These are phyloP conservation scores for Galaxias olidus DNA, from an alignment of 2,797 vertebrate species.

Conservation along the genomic window DNA sequence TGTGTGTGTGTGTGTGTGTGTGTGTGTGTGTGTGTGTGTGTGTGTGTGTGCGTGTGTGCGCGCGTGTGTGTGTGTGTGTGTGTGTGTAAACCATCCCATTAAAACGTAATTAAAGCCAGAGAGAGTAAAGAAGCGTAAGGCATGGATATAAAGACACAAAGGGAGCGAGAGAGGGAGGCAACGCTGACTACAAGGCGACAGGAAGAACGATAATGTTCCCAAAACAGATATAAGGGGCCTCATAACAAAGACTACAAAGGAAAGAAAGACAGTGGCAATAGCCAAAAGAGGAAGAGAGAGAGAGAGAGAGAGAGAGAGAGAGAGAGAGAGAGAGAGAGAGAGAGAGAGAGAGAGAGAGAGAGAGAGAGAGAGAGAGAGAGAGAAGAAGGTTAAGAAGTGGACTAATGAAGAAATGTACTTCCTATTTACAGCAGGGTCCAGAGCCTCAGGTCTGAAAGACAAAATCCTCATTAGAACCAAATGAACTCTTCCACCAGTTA, in stretches of 20 bases:
- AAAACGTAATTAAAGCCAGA: conserved; percentile 41
- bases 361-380: conserved; percentile 24
- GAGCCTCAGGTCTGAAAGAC: conserved; percentile 63
- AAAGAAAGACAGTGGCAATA: no score
- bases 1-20: no score
- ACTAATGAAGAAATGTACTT: conserved; percentile 19
- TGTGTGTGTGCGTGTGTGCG: no score
- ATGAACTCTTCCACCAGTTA: conserved; percentile 52
- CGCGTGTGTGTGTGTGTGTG: no score
- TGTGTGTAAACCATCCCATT: not conserved
- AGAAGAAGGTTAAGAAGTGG: conserved; percentile 13
- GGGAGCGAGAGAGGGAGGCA: no score
- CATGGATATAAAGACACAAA: no score
- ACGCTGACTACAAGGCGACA: no score
- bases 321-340: conserved; percentile 19
- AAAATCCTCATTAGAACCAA: conserved; percentile 68
- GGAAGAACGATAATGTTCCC: no score
- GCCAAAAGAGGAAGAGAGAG: conserved; percentile 14
- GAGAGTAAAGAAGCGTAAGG: not conserved
- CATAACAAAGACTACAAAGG: no score
- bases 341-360: conserved; percentile 22
- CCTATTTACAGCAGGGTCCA: conserved; percentile 54
- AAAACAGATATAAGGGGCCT: no score
- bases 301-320: conserved; percentile 21
- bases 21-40: no score